Percentiles rank a stretch among this genome's conserved stretches.
phyloP scores from a whole-genome alignment of 2,113 vertebrate genomes.

The Brevimyrus niger region DNA sequence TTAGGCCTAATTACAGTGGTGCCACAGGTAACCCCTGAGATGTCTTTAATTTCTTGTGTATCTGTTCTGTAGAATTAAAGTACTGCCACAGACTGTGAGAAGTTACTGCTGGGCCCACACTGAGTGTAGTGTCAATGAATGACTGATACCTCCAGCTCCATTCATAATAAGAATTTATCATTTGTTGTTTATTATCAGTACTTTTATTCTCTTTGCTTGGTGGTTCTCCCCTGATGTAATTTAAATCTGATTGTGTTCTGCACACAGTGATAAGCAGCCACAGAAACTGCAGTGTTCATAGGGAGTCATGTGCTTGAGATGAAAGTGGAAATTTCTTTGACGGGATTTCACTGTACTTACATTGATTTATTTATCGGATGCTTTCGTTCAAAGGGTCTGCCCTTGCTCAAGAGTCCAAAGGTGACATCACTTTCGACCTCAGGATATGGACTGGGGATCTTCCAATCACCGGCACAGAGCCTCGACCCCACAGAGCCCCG shows the following conservation, averaged over 20 bases:
- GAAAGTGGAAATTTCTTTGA: not conserved
- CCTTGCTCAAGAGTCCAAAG: not conserved
- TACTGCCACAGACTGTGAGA: not conserved
- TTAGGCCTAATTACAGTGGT: not conserved
- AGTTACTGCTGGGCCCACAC: not conserved
- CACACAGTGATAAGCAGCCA: not conserved
- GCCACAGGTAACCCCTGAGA: not conserved
- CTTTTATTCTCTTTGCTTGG: not conserved
- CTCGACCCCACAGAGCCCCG: not conserved
- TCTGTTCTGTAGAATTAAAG: not conserved
- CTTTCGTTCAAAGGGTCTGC: not conserved
- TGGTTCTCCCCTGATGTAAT: not conserved
- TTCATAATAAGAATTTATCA: not conserved
- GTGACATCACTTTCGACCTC: not conserved
- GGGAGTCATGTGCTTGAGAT: not conserved
- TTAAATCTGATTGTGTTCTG: not conserved
- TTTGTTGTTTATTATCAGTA: not conserved
- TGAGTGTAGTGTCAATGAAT: not conserved
- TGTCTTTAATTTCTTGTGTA: not conserved
- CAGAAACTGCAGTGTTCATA: not conserved
- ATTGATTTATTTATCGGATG: not conserved
- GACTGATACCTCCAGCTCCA: not conserved
- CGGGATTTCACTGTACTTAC: not conserved
- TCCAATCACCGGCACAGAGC: not conserved
- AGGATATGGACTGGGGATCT: too few species aligned